These are phyloP conservation scores for Spodoptera frugiperda DNA, from an alignment of 1,140 invertebrate genomes.

Conservation along the genomic window DNA sequence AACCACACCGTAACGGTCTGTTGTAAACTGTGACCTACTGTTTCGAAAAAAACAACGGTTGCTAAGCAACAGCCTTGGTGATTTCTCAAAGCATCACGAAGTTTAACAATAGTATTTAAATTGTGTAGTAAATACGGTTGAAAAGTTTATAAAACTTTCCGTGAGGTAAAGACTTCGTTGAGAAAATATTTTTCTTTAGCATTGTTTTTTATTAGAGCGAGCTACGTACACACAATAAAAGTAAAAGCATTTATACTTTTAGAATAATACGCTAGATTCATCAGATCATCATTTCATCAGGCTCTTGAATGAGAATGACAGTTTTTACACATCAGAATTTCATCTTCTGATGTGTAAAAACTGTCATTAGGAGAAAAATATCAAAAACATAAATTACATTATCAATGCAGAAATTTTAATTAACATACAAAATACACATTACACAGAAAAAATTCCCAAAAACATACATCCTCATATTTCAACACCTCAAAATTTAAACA, in stretches of 20 bases:
- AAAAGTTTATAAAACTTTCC: neutral
- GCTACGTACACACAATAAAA: too few species aligned
- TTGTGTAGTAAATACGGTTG: constrained; percentile 29
- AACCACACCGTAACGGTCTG: constrained; percentile 63
- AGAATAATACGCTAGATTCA: too few species aligned
- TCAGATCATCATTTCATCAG: too few species aligned
- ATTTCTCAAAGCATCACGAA: constrained; percentile 62
- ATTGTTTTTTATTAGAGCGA: neutral
- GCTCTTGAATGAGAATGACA: too few species aligned
- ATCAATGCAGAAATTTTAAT: too few species aligned
- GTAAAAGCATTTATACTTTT: too few species aligned
- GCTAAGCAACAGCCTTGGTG: constrained; percentile 61
- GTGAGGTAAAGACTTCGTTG: neutral
- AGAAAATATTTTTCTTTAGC: constrained; percentile 14
- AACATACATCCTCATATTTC: neutral
- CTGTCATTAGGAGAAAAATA: too few species aligned
- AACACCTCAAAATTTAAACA: neutral
- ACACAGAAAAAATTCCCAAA: too few species aligned
- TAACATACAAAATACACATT: too few species aligned
- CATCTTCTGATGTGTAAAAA: too few species aligned
- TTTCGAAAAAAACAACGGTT: constrained; percentile 59
- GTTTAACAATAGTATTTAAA: constrained; percentile 47
- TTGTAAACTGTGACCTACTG: constrained; percentile 68
- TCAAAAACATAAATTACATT: too few species aligned
- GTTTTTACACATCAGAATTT: too few species aligned